Evolutionary conservation across 2,888 invertebrate genomes (phyloP), one percentile per base, ranked within the genome.

Genomic region (Erynnis tages): DNA sequence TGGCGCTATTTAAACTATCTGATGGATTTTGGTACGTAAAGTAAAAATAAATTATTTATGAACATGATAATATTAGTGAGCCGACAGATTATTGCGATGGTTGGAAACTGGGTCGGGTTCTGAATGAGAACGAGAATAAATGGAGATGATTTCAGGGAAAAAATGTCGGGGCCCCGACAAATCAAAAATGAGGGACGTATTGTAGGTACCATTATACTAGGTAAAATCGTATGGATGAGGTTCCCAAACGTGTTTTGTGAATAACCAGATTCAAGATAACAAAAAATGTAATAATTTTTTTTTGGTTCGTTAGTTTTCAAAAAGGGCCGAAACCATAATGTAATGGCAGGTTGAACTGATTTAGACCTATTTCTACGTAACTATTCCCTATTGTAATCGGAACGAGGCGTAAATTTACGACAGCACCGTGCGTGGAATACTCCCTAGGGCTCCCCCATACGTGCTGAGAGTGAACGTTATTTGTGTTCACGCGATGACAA

Each of bases 31-130:
- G 17, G 13, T 11, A 27, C 17, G 13, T 11, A 27, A 11, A 30
- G 17, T 25, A 25, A 35, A 32, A 13, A 43, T 13, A 50, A 43
- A 43, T n/a, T 21, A 50, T 43, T 50, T 23, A 43, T 43, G 10
- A 44, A 37, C 8, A 27, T 16, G 14, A 37, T 41, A 41, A 41
- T 41, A 34, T 41, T 40, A 49, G 34, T 49, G 59, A 59, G 53
- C 43, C 46, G 37, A 53, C 43, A 57, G 62, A 69, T 69, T 69
- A 67, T 70, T 66, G 63, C 63, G 65, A 65, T 67, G 67, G 66
- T 60, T 69, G 62, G 65, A 73, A 79, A 74, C 70, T 75, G 73
- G 77, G 76, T 74, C 73, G 66, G 59, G 65, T 57, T 65, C n/a
- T 65, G 61, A 67, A 69, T 65, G 65, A 63, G 63, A 69, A 67